A percentile compares a stretch with the other conserved stretches of the same genome.
Evolutionary conservation across 2,113 vertebrate genomes (phyloP).

Genomic region (Micronycteris hirsuta): DNA sequence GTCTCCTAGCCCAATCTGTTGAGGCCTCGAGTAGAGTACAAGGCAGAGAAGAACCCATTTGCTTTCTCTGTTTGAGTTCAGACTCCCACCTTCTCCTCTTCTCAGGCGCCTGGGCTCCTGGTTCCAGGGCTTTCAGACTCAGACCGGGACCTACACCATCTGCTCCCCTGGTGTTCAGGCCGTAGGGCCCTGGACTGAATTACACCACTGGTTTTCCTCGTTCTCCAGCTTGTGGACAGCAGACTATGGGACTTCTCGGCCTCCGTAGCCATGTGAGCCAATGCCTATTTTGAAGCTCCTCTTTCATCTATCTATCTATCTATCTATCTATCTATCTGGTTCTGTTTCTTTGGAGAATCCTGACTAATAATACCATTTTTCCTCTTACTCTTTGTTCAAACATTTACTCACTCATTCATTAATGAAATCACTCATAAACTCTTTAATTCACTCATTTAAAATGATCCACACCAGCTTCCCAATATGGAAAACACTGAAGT

Average conservation of each 20-base stretch:
- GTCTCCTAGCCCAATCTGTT: fast-evolving
- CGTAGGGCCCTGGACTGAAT: neutral
- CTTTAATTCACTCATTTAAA: neutral
- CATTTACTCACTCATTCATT: neutral
- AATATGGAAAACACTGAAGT: neutral
- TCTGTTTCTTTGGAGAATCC: neutral
- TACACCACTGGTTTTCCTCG: neutral
- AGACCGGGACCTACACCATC: neutral
- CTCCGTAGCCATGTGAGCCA: neutral
- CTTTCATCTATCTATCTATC: neutral
- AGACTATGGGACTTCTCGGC: neutral
- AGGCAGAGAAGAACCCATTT: no score
- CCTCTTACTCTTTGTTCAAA: neutral
- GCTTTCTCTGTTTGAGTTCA: no score
- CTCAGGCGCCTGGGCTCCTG: neutral
- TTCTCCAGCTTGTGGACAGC: no score
- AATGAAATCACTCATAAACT: neutral
- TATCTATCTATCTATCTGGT: neutral
- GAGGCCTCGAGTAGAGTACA: neutral
- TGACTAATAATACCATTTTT: neutral
- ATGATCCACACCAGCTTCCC: neutral
- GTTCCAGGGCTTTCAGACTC: neutral
- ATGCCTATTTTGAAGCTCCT: neutral
- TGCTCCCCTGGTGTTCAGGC: neutral
- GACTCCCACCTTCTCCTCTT: neutral